Evolutionary conservation across 2,888 invertebrate genomes (phyloP), one percentile per base, ranked within the genome.

Genomic region (Athalia cordata): DNA sequence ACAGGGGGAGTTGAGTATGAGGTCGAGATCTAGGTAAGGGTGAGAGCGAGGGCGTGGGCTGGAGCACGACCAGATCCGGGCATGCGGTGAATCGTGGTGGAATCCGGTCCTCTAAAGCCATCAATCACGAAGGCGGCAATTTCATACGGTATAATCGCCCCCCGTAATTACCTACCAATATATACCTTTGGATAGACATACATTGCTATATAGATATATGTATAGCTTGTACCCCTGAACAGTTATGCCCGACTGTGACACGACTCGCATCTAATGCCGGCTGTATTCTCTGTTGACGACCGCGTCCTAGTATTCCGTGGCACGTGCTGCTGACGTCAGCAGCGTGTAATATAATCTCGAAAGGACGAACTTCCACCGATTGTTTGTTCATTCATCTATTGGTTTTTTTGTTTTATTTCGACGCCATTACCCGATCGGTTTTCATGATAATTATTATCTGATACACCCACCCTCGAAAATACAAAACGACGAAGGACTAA

Each of bases 31-130:
- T 29, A 29, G 64, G 45, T n/a, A 64, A 45, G 45, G 52, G 11
- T 47, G 43, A 72, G 50, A 29, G 50, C 15, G 29, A 62, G 50
- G 75, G 52, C 61, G 68, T 61, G 50, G 11, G 57, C 61, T 62
- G 77, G 79, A 79, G 75, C 74, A 78, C 80, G 79, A 81, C 64
- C 76, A 78, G 77, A 79, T 75, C 75, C 75, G 62, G 62, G 64
- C 75, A 62, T 62, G 75, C 75, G 29, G 75, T 75, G 64, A 75
- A 75, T 80, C 77, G 81, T 81, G 79, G 80, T 80, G 77, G 81
- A 80, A 81, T 83, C 82, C 83, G 29, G 65, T 70, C 72, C 78
- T 62, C 72, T 7, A 47, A 75, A 75, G 62, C 75, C 75, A 75
- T 75, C 75, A 75, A 75, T 75, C 75, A 75, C 13, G n/a, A 8